Base-by-base conservation (phyloP, 2,888 invertebrate species). In the Tubiluchus corallicola region DNA sequence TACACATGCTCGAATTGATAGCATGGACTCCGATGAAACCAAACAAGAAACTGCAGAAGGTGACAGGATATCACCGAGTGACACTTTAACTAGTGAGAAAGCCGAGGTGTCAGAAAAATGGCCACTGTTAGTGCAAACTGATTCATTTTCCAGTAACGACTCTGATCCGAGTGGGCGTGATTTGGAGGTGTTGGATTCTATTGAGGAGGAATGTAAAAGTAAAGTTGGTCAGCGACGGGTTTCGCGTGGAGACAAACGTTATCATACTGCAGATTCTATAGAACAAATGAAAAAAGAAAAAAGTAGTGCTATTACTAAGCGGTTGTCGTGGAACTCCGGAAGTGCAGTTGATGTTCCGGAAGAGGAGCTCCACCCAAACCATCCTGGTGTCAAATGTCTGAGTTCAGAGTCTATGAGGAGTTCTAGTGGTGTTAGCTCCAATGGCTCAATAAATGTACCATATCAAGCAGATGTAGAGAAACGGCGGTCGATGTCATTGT, bases 251-350 rank as follows among this genome's bases (percentile, higher is more conserved):
- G 61, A 61, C 50, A 67, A 68, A 55, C 63, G 76, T 48, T 75
- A 75, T 60, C 71, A 74, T 60, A 76, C 76, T 3, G 75, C 76
- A 3, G 75, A 76, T 50, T 71, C 72, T 48, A 73, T 76, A 51
- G 76, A 76, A 57, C 73, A 74, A 56, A 67, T 74, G 44, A 63
- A 62, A 63, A 70, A 67, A 66, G 56, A 66, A 68, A 54, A 65
- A 52, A 68, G n/a, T n/a, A n/a, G 9, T 9, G 29, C 67, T 48
- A 73, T 74, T 51, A 70, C 73, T 58, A 75, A 75, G 59, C 65
- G 74, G 41, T 60, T 74, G 46, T 74, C 74, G 15, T 74, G 73
- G 73, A 74, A 74, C 60, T 71, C 68, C 52, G 56, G 70, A 63
- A 45, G 61, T 52, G 54, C 61, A 50, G 45, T 51, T 45, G n/a